A percentile compares a stretch with the other conserved stretches of the same genome.
Evolutionary conservation across 2,888 invertebrate genomes (phyloP).

Genomic region (Limnephilus auricula): DNA sequence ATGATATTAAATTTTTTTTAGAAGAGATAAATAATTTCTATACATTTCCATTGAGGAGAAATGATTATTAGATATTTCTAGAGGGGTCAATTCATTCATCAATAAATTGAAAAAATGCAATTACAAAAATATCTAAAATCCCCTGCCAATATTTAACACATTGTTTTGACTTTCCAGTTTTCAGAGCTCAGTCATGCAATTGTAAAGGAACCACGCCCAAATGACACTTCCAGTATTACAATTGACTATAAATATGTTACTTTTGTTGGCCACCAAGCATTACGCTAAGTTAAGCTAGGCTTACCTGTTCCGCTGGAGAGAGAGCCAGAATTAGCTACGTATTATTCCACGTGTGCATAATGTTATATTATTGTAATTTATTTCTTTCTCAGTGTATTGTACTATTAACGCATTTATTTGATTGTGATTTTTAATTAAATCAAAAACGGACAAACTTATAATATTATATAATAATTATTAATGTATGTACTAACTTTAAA

Average conservation of each 20-base stretch:
- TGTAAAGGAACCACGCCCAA: conserved; percentile 42
- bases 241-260: conserved; percentile 18
- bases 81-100: too few species aligned
- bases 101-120: not conserved
- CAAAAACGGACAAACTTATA: not conserved
- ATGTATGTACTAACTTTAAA: not conserved
- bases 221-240: conserved; percentile 23
- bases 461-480: not conserved
- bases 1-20: too few species aligned
- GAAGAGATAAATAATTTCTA: too few species aligned
- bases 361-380: not conserved
- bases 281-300: not conserved
- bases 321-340: not conserved
- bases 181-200: conserved; percentile 65
- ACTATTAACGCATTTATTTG: not conserved
- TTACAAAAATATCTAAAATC: not conserved
- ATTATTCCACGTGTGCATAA: not conserved
- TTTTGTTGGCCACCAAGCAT: not conserved
- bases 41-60: too few species aligned
- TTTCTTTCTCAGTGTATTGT: not conserved
- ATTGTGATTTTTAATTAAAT: not conserved
- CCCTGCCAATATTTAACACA: not conserved
- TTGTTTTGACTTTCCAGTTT: conserved; percentile 59
- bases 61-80: too few species aligned
- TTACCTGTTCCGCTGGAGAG: not conserved